A percentile compares a stretch with the other conserved stretches of the same genome.
These are phyloP conservation scores for Papilio xuthus DNA, from an alignment of 1,140 invertebrate species.

Conservation along the genomic window DNA sequence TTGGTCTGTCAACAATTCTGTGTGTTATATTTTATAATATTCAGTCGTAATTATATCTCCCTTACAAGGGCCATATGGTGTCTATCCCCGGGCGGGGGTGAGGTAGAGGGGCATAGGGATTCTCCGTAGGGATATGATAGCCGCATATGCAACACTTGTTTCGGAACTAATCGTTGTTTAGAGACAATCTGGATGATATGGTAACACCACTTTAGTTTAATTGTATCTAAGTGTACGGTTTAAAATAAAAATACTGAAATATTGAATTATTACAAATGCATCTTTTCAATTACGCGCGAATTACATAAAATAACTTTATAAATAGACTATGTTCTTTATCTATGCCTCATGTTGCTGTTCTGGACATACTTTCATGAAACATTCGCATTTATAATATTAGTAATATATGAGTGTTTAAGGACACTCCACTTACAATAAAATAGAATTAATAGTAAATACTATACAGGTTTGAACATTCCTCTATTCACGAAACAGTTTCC, in stretches of 20 bases:
- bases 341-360: no score
- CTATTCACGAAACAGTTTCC: conserved; percentile 46
- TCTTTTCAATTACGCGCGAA: no score
- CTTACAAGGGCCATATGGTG: conserved; percentile 65
- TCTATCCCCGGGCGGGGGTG: conserved; percentile 33
- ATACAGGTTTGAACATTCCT: conserved; percentile 9
- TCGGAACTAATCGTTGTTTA: conserved; percentile 66
- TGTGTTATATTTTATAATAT: conserved; percentile 46
- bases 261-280: neutral
- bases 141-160: conserved; percentile 61
- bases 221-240: neutral
- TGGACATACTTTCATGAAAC: no score
- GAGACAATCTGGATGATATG: conserved; percentile 41
- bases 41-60: conserved; percentile 57
- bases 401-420: neutral
- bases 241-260: neutral
- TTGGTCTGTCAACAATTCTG: conserved; percentile 51
- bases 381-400: no score
- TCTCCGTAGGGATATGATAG: conserved; percentile 37
- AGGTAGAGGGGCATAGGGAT: conserved; percentile 12
- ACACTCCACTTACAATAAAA: neutral
- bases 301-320: no score
- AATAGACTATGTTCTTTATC: no score
- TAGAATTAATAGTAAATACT: neutral
- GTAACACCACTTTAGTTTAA: conserved; percentile 21